A percentile compares a stretch with the other conserved stretches of the same genome.
These are phyloP conservation scores for Penaeus vannamei DNA, from an alignment of 1,140 invertebrate genomes.

Conservation along the genomic window DNA sequence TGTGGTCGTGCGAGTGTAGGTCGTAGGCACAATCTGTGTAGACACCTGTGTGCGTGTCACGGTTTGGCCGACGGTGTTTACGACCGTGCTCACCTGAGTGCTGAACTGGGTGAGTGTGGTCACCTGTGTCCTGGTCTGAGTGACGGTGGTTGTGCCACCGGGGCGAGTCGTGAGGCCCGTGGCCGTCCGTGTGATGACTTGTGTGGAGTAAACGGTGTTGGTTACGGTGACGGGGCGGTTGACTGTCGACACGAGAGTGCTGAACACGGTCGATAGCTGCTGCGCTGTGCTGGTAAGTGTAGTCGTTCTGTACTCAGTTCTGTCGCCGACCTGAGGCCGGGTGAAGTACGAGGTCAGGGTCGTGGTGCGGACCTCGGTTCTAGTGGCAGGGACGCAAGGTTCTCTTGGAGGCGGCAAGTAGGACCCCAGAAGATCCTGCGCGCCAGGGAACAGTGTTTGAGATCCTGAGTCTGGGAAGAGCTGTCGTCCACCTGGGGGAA, in stretches of 20 bases:
- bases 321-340: background rate
- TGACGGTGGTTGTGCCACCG: background rate
- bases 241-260: background rate
- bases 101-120: background rate
- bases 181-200: conserved; percentile 10
- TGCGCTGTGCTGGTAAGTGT: conserved; percentile 35
- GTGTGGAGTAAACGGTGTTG: conserved; percentile 23
- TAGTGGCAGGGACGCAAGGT: conserved; percentile 30
- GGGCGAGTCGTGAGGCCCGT: conserved; percentile 8
- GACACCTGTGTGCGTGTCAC: conserved; percentile 1
- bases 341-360: conserved; percentile 33
- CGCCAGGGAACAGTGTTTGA: too few species aligned
- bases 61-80: conserved; percentile 45
- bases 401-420: conserved; percentile 30
- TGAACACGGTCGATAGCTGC: conserved; percentile 29
- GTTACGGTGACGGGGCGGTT: conserved; percentile 19
- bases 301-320: background rate
- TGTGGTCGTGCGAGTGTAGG: conserved; percentile 41
- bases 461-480: conserved; percentile 27
- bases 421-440: background rate
- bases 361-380: background rate
- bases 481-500: conserved; percentile 48
- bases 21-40: conserved; percentile 45
- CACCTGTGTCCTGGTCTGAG: conserved; percentile 12
- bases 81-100: background rate